Conservation (phyloP, 2,797 vertebrate genomes). For the Rhinogobio ventralis region DNA sequence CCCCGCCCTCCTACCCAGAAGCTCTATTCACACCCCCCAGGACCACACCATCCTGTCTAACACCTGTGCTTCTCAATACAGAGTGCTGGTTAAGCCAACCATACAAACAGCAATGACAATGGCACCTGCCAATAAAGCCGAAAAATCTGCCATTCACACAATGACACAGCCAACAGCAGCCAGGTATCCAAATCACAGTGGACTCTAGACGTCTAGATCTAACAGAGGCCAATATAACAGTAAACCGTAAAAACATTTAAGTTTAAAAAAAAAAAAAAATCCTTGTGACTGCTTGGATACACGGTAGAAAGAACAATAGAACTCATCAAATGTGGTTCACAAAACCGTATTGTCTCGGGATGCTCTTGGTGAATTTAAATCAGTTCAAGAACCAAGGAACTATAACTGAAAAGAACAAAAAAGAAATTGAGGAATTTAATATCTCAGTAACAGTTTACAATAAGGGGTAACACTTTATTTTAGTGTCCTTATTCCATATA, state of each 20-base stretch:
- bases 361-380: neutral
- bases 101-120: slow-evolving; percentile 51
- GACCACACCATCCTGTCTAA: slow-evolving; percentile 54
- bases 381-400: too few relatives aligned
- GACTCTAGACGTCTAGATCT: neutral
- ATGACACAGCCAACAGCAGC: slow-evolving; percentile 53
- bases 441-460: neutral
- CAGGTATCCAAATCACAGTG: slow-evolving; percentile 34
- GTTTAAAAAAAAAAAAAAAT: too few relatives aligned
- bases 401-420: too few relatives aligned
- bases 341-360: neutral
- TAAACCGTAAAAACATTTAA: neutral
- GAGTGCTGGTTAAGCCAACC: slow-evolving; percentile 32
- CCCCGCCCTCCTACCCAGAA: neutral
- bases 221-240: neutral
- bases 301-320: neutral
- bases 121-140: slow-evolving; percentile 56
- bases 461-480: too few relatives aligned
- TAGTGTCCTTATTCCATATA: too few relatives aligned
- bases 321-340: neutral
- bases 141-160: slow-evolving; percentile 60
- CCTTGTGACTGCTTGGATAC: neutral
- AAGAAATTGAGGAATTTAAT: neutral
- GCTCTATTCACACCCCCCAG: slow-evolving; percentile 44
- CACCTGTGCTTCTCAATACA: slow-evolving; percentile 63